Conservation (phyloP, 2,797 vertebrate genomes). For the Gymnoscopelus braueri region DNA sequence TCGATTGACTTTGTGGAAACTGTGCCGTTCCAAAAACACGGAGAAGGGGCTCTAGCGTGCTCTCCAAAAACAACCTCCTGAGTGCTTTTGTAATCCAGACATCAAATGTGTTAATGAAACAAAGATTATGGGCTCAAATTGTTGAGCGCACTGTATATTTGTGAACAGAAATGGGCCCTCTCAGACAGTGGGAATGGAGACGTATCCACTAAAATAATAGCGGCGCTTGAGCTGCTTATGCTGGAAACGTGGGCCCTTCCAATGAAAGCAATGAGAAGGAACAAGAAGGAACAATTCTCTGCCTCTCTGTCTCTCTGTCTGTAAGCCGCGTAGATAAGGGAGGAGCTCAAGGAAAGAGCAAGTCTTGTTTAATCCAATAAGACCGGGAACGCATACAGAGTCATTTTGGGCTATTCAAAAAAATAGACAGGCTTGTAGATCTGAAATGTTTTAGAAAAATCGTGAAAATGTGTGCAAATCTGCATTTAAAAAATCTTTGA, state of each 20-base stretch:
- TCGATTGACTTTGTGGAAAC: neutral
- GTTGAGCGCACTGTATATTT: slow-evolving; percentile 2
- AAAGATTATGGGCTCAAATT: slow-evolving; percentile 28
- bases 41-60: neutral
- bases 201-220: slow-evolving; percentile 28
- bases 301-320: no score
- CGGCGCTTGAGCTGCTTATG: slow-evolving; percentile 20
- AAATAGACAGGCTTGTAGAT: no score
- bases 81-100: slow-evolving; percentile 23
- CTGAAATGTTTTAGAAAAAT: no score
- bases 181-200: slow-evolving; percentile 14
- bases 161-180: slow-evolving; percentile 18
- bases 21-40: slow-evolving; percentile 11
- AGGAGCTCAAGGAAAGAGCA: slow-evolving; percentile 5
- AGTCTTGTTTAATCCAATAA: slow-evolving; percentile 29
- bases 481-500: no score
- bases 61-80: slow-evolving; percentile 37
- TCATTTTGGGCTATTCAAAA: no score
- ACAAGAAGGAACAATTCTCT: neutral
- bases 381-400: no score
- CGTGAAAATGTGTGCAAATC: no score
- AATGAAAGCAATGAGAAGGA: slow-evolving; percentile 35
- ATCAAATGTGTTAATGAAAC: slow-evolving; percentile 33
- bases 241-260: slow-evolving; percentile 28
- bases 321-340: slow-evolving; percentile 15